phyloP scores from a whole-genome alignment of 2,888 invertebrate genomes.

The Hermaeophaga mercurialis region DNA sequence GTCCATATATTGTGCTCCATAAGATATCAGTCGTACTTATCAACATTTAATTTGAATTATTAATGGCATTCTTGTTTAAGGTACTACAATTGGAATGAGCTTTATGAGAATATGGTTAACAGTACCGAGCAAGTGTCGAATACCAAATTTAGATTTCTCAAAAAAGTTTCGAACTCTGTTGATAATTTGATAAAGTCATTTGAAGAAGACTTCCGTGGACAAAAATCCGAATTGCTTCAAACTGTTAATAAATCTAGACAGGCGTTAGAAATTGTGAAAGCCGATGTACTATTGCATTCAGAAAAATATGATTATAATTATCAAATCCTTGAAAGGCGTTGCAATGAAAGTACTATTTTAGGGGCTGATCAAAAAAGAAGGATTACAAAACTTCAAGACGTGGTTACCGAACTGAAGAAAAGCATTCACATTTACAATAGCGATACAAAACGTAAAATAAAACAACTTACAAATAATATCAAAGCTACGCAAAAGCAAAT shows the following conservation, averaged over 20 bases:
- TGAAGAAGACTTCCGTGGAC: slow-evolving; percentile 71
- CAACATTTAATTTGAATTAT: too few species aligned
- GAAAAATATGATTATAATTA: slow-evolving; percentile 93
- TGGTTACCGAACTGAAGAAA: slow-evolving; percentile 67
- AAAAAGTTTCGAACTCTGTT: background rate
- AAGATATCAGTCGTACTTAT: too few species aligned
- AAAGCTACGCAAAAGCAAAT: slow-evolving; percentile 69
- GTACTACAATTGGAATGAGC: too few species aligned
- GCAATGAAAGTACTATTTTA: slow-evolving; percentile 84
- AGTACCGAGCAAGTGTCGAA: too few species aligned
- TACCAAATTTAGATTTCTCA: too few species aligned
- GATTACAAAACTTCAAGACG: slow-evolving; percentile 77
- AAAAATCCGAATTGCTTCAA: slow-evolving; percentile 71
- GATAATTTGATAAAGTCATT: slow-evolving; percentile 65
- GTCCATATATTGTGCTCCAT: too few species aligned
- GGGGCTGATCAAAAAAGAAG: slow-evolving; percentile 79
- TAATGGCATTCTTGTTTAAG: too few species aligned
- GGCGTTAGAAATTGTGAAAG: slow-evolving; percentile 78
- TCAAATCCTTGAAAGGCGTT: slow-evolving; percentile 82
- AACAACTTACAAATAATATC: slow-evolving; percentile 70
- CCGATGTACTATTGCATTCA: slow-evolving; percentile 79
- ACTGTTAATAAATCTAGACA: slow-evolving; percentile 77
- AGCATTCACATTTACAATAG: slow-evolving; percentile 71
- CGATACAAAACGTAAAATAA: slow-evolving; percentile 68
- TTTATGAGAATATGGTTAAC: too few species aligned